Evolutionary conservation across 37 sponge, comb jelly and placozoan genomes (phyloP).

Genomic region (Hormiphora californensis): DNA sequence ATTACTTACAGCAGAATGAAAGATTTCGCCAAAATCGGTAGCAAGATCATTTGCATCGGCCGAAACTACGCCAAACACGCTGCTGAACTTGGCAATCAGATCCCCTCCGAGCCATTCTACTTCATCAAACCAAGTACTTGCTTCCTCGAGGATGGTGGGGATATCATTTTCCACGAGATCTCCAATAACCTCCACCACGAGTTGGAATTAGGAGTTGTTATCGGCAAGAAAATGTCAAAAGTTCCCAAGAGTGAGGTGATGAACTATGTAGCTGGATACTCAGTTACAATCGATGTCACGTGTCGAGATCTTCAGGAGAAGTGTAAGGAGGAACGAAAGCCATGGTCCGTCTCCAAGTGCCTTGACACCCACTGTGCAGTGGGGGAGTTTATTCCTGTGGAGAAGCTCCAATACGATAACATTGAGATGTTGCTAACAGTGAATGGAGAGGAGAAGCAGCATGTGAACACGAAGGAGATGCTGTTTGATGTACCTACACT

Average conservation of each 20-base stretch:
- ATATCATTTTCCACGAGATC: constrained; percentile 60
- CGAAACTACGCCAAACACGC: constrained; percentile 94
- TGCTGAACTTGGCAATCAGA: constrained; percentile 81
- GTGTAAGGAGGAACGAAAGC: constrained; percentile 54
- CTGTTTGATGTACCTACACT: constrained; percentile 76
- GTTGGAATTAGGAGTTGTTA: constrained; percentile 88
- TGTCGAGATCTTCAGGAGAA: constrained; percentile 70
- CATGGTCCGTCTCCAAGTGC: constrained; percentile 93
- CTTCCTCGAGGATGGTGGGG: constrained; percentile 72
- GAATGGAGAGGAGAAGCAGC: constrained; percentile 72
- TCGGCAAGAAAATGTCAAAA: constrained; percentile 70
- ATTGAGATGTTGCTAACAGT: constrained; percentile 83
- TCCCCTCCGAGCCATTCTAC: constrained; percentile 79
- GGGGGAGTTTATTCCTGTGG: constrained; percentile 67
- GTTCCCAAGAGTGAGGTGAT: constrained; percentile 69
- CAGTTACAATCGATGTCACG: constrained; percentile 93
- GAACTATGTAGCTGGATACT: constrained; percentile 77
- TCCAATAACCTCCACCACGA: constrained; percentile 73
- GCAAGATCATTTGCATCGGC: constrained; percentile 90
- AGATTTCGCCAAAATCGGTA: constrained; percentile 76
- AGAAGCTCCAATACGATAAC: constrained; percentile 61
- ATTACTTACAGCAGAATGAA: too few relatives aligned
- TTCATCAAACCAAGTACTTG: constrained; percentile 94
- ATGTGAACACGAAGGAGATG: constrained; percentile 86
- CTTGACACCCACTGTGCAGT: constrained; percentile 93